phyloP scores from a whole-genome alignment of 1,140 invertebrate species.

The Cherax destructor region DNA sequence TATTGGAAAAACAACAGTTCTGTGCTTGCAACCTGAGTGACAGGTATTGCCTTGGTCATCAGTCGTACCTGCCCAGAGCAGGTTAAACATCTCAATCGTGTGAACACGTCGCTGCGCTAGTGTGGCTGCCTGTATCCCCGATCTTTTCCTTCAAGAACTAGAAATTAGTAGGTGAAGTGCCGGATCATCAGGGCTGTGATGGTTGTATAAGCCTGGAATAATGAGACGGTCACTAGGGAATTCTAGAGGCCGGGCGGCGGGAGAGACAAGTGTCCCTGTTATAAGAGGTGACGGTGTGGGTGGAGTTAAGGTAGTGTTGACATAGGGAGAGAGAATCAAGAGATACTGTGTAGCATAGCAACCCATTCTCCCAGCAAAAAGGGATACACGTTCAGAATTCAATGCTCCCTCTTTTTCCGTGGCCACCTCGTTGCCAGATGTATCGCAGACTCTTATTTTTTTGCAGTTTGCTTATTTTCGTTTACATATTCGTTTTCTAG shows the following conservation, averaged over 20 bases:
- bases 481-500: too few relatives aligned
- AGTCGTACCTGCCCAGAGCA: slow-evolving; percentile 44
- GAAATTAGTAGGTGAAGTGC: neutral
- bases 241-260: neutral
- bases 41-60: slow-evolving; percentile 65
- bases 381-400: too few relatives aligned
- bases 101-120: slow-evolving; percentile 10
- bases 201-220: too few relatives aligned
- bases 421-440: too few relatives aligned
- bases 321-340: neutral
- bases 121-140: neutral
- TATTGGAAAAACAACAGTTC: slow-evolving; percentile 61
- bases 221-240: too few relatives aligned
- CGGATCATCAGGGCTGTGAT: too few relatives aligned
- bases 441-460: too few relatives aligned
- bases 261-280: neutral
- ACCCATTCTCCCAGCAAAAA: too few relatives aligned
- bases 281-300: neutral
- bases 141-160: neutral
- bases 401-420: too few relatives aligned
- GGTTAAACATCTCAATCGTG: slow-evolving; percentile 62
- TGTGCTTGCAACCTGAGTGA: slow-evolving; percentile 57
- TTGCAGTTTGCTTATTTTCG: too few relatives aligned
- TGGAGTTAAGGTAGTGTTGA: neutral
- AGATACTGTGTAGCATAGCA: too few relatives aligned